Evolutionary conservation across 2,888 invertebrate genomes (phyloP).

Genomic region (Dendrolimus pini): DNA sequence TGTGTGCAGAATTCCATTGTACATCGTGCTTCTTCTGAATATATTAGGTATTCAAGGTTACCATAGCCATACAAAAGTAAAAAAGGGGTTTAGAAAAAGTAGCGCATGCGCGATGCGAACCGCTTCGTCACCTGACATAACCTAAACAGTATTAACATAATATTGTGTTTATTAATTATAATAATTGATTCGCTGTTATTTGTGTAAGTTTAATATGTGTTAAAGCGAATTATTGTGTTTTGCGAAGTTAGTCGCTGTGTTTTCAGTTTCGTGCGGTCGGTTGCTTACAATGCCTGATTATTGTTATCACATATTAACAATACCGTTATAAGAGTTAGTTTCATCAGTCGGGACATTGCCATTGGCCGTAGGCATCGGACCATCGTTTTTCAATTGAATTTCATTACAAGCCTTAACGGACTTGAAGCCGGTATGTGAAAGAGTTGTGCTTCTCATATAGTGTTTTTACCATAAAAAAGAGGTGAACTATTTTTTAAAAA

Average conservation of each 20-base stretch:
- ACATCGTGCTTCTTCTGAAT: too few species aligned
- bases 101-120: slow-evolving; percentile 32
- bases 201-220: too few species aligned
- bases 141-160: slow-evolving; percentile 24
- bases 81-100: not conserved
- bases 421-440: slow-evolving; percentile 3
- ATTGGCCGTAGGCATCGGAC: slow-evolving; percentile 33
- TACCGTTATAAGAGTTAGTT: too few species aligned
- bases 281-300: too few species aligned
- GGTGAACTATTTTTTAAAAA: not conserved
- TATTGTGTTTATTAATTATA: slow-evolving; percentile 8
- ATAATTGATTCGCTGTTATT: not conserved
- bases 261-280: too few species aligned
- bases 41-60: not conserved
- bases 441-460: slow-evolving; percentile 2
- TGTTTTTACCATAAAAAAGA: not conserved
- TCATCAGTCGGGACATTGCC: slow-evolving; percentile 4
- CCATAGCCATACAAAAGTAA: not conserved
- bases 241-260: too few species aligned
- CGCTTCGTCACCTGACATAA: slow-evolving; percentile 27
- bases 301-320: not conserved
- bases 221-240: too few species aligned
- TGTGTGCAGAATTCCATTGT: too few species aligned
- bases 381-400: slow-evolving; percentile 28
- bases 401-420: not conserved